Evolutionary conservation across 2,797 vertebrate genomes (phyloP).

Genomic region (Liparis tanakae): DNA sequence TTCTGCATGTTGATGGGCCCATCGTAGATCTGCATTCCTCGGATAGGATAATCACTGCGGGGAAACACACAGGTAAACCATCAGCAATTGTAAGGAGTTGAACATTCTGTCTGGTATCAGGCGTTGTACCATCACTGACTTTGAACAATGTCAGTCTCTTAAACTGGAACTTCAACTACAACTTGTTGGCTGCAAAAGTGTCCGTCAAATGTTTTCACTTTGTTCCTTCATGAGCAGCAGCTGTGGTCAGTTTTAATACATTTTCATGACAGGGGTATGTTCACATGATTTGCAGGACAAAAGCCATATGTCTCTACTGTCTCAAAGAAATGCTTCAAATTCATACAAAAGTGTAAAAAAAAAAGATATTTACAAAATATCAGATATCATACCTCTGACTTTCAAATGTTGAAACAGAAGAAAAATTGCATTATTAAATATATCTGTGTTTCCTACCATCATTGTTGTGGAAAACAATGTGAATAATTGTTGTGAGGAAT

Average conservation of each 20-base stretch:
- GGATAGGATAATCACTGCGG: conserved; percentile 92
- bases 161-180: conserved; percentile 6
- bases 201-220: background rate
- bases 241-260: background rate
- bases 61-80: background rate
- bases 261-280: background rate
- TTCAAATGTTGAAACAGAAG: too few relatives aligned
- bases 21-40: conserved; percentile 96
- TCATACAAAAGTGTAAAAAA: too few relatives aligned
- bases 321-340: too few relatives aligned
- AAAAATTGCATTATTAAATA: too few relatives aligned
- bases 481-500: too few relatives aligned
- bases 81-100: background rate
- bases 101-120: background rate
- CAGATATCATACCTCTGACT: too few relatives aligned
- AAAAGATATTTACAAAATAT: too few relatives aligned
- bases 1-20: conserved; percentile 95
- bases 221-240: background rate
- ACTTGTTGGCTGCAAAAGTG: conserved; percentile 8
- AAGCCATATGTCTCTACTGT: too few relatives aligned
- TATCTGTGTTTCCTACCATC: too few relatives aligned
- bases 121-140: too few relatives aligned
- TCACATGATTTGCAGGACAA: background rate
- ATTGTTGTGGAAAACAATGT: too few relatives aligned
- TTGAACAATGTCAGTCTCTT: conserved; percentile 8